These are phyloP conservation scores for Laodelphax striatellus DNA, from an alignment of 1,140 invertebrate genomes.

Conservation along the genomic window DNA sequence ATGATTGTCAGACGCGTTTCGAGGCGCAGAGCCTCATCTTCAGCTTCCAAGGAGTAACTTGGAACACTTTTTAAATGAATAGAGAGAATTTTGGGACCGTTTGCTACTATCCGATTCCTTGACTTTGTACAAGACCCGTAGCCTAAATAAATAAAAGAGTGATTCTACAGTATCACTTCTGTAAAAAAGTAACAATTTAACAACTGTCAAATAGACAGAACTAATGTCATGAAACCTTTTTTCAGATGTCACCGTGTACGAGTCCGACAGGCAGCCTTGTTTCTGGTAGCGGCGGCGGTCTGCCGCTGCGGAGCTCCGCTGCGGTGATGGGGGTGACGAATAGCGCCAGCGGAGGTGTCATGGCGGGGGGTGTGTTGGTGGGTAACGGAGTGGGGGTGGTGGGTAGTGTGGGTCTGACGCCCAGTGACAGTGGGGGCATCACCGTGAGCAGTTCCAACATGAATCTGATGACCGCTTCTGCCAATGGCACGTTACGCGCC, in stretches of 20 bases:
- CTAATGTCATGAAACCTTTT: neutral
- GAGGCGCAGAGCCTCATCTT: too few relatives aligned
- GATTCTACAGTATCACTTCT: too few relatives aligned
- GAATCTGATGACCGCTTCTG: constrained; percentile 29
- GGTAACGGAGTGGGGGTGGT: constrained; percentile 5
- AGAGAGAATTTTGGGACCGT: too few relatives aligned
- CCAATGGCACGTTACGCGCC: constrained; percentile 13
- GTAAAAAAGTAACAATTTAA: too few relatives aligned
- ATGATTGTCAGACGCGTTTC: too few relatives aligned
- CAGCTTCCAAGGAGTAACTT: too few relatives aligned
- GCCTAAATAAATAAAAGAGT: too few relatives aligned
- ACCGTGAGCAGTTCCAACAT: constrained; percentile 31
- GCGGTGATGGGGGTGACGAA: too few relatives aligned
- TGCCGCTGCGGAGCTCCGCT: constrained; percentile 22
- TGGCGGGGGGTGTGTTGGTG: neutral
- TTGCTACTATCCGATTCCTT: too few relatives aligned
- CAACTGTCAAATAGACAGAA: too few relatives aligned
- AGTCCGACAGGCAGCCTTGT: constrained; percentile 11
- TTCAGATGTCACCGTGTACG: constrained; percentile 15
- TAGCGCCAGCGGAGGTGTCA: constrained; percentile 32
- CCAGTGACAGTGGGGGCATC: constrained; percentile 34
- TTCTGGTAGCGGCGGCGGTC: neutral
- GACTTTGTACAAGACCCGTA: too few relatives aligned
- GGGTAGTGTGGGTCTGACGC: constrained; percentile 30
- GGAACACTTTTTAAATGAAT: too few relatives aligned